Conservation (phyloP, 2,797 vertebrate species). For the Fringilla coelebs region DNA sequence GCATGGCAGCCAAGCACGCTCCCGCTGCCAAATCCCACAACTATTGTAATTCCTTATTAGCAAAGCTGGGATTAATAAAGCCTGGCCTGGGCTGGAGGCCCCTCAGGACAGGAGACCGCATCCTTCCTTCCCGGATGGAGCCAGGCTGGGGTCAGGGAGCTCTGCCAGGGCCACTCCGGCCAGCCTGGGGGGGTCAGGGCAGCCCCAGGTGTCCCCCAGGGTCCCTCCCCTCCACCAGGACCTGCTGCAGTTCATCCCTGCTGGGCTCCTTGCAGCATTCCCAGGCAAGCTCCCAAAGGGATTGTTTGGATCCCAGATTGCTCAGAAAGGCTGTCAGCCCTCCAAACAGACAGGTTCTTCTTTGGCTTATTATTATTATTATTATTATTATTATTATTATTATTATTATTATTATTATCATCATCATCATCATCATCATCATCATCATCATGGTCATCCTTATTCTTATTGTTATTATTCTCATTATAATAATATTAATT, state of each 20-base stretch:
- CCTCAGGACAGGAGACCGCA: constrained; percentile 84
- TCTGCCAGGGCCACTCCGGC: constrained; percentile 45
- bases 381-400: too few species aligned
- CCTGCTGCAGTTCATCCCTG: background rate
- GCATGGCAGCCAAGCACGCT: background rate
- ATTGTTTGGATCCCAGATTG: background rate
- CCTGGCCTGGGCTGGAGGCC: constrained; percentile 50
- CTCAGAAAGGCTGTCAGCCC: background rate
- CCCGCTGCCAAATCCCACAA: constrained; percentile 66
- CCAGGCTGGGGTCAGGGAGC: constrained; percentile 76
- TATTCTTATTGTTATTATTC: too few species aligned
- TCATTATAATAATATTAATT: too few species aligned
- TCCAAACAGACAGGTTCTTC: background rate
- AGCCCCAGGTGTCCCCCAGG: background rate
- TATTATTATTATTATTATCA: too few species aligned
- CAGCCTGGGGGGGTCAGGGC: constrained; percentile 65
- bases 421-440: too few species aligned
- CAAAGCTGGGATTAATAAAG: constrained; percentile 88
- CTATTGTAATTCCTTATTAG: constrained; percentile 78
- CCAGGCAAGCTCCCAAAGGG: background rate
- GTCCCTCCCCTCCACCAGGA: background rate
- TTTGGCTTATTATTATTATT: too few species aligned
- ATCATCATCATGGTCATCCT: too few species aligned
- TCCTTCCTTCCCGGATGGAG: constrained; percentile 86
- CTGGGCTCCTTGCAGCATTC: background rate